A percentile compares a stretch with the other conserved stretches of the same genome.
phyloP scores from a whole-genome alignment of 64 coral and sea anemone genomes.

The Orbicella faveolata region DNA sequence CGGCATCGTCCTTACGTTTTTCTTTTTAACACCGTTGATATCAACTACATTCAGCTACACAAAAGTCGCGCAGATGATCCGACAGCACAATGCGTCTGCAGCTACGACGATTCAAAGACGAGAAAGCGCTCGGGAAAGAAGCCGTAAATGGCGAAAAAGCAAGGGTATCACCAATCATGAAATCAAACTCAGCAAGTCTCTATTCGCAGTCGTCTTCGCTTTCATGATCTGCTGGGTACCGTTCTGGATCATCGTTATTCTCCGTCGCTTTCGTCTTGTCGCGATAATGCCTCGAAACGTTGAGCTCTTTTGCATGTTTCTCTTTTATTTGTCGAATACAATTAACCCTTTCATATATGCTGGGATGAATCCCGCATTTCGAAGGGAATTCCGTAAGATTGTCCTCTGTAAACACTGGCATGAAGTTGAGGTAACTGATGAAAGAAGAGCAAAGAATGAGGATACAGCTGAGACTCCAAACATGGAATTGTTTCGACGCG shows the following conservation, averaged over 20 bases:
- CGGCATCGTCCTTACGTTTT: conserved; percentile 3
- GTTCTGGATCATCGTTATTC: conserved; percentile 31
- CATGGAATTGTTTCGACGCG: neutral
- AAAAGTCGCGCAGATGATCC: conserved; percentile 21
- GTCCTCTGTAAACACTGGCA: neutral
- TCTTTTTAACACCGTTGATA: conserved; percentile 9
- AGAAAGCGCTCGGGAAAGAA: too few species aligned
- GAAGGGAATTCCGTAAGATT: conserved; percentile 22
- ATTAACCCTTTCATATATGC: conserved; percentile 44
- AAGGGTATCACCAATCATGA: neutral
- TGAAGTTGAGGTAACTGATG: neutral
- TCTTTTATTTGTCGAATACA: conserved; percentile 33
- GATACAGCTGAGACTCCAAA: neutral
- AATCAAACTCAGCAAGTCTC: conserved; percentile 37
- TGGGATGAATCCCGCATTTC: conserved; percentile 28
- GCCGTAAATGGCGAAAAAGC: neutral
- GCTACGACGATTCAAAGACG: neutral
- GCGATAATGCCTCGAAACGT: neutral
- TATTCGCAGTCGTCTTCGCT: conserved; percentile 24
- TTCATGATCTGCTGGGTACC: conserved; percentile 43
- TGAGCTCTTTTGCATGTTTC: conserved; percentile 21
- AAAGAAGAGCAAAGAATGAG: neutral
- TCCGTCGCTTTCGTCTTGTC: conserved; percentile 11
- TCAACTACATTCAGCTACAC: conserved; percentile 11
- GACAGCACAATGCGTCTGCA: conserved; percentile 7